Conservation (phyloP, 2,888 invertebrate genomes). For the Chymomyza procnemis region DNA sequence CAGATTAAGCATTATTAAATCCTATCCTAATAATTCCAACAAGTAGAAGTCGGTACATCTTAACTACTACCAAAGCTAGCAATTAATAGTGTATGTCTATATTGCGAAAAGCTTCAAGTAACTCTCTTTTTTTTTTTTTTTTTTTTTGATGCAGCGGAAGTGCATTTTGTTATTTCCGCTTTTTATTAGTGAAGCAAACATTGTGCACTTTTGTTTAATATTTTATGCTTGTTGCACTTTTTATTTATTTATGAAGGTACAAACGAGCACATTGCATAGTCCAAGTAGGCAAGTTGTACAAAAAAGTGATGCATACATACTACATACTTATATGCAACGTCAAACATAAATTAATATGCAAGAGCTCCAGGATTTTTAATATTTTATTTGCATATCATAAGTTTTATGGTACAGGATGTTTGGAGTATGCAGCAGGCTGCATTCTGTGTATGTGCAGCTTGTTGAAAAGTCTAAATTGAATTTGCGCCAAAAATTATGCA, state of each 20-base stretch:
- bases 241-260: slow-evolving; percentile 23
- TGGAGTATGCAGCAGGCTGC: background rate
- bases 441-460: slow-evolving; percentile 26
- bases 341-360: slow-evolving; percentile 40
- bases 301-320: slow-evolving; percentile 6
- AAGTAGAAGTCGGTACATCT: too few relatives aligned
- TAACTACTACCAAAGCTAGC: too few relatives aligned
- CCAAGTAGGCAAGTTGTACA: background rate
- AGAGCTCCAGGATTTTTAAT: slow-evolving; percentile 16
- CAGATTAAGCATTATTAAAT: too few relatives aligned
- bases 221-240: slow-evolving; percentile 49
- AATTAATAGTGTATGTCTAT: too few relatives aligned
- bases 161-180: slow-evolving; percentile 41
- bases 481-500: slow-evolving; percentile 62
- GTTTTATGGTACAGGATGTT: background rate
- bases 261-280: slow-evolving; percentile 3
- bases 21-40: too few relatives aligned
- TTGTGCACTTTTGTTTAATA: slow-evolving; percentile 30
- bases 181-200: slow-evolving; percentile 41
- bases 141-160: slow-evolving; percentile 27
- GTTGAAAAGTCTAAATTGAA: slow-evolving; percentile 61
- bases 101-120: too few relatives aligned
- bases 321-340: background rate
- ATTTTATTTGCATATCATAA: slow-evolving; percentile 16
- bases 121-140: background rate